phyloP scores from a whole-genome alignment of 92 coral and sea anemone species.

The Montipora capitata region DNA sequence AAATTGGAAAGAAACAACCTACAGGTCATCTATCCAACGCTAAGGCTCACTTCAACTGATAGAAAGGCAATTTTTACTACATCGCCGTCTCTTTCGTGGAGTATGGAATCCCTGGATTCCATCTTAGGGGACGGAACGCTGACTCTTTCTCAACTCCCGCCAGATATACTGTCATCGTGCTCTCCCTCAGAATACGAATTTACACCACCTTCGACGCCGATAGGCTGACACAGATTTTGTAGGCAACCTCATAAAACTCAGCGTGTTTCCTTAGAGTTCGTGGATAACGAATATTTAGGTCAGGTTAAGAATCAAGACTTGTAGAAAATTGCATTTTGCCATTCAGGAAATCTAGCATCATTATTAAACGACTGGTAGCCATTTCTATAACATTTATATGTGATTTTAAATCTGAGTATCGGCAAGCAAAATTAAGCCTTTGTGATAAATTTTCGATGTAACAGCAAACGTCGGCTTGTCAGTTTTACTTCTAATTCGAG shows the following conservation, averaged over 20 bases:
- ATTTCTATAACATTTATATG: too few species aligned
- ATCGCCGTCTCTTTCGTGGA: conserved; percentile 19
- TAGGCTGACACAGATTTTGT: neutral
- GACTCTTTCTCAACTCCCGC: conserved; percentile 76
- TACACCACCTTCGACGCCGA: conserved; percentile 41
- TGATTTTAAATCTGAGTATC: too few species aligned
- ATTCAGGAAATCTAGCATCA: too few species aligned
- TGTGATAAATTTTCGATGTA: too few species aligned
- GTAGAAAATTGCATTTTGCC: too few species aligned
- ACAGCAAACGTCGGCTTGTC: too few species aligned
- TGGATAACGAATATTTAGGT: too few species aligned
- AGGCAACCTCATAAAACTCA: neutral
- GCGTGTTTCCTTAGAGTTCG: too few species aligned
- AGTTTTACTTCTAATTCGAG: too few species aligned
- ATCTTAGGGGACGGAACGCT: conserved; percentile 12
- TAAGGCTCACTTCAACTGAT: conserved; percentile 37
- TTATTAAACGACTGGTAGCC: too few species aligned
- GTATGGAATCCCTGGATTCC: conserved; percentile 58
- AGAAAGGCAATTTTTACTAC: conserved; percentile 17
- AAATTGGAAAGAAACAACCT: conserved; percentile 3
- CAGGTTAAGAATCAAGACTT: too few species aligned
- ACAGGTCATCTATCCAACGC: conserved; percentile 40
- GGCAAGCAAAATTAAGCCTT: too few species aligned
- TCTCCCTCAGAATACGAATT: conserved; percentile 53
- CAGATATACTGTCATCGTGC: conserved; percentile 64